These are phyloP conservation scores for Camponotus vicinus DNA, from an alignment of 1,140 invertebrate genomes.

Conservation along the genomic window DNA sequence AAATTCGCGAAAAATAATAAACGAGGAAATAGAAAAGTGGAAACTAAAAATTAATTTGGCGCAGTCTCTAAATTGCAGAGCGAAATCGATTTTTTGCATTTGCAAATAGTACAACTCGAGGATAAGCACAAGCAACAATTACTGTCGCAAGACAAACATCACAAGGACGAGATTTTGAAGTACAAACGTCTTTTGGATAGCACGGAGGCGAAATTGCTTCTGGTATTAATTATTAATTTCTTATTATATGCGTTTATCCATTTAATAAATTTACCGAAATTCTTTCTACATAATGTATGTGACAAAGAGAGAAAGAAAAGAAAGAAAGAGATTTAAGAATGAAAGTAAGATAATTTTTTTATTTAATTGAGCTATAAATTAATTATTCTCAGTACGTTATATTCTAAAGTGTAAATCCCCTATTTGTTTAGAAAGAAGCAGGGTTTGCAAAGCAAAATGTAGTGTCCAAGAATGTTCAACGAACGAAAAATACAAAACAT, in stretches of 20 bases:
- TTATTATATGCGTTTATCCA: background rate
- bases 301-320: background rate
- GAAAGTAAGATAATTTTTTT: background rate
- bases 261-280: background rate
- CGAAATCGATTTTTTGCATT: conserved; percentile 55
- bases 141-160: conserved; percentile 19
- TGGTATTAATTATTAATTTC: conserved; percentile 15
- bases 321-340: background rate
- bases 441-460: background rate
- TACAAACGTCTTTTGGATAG: conserved; percentile 29
- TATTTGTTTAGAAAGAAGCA: background rate
- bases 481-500: background rate
- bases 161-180: conserved; percentile 57
- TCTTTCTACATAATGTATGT: background rate
- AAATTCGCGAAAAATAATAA: background rate
- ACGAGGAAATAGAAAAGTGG: background rate
- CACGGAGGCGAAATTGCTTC: background rate
- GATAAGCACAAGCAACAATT: conserved; percentile 62
- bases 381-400: background rate
- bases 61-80: conserved; percentile 68
- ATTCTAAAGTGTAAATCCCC: background rate
- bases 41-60: background rate
- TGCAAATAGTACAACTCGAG: conserved; percentile 40
- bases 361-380: background rate
- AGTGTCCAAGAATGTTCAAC: no score